These are phyloP conservation scores for Amblyornis subalaris DNA, from an alignment of 2,113 vertebrate genomes.

Conservation along the genomic window DNA sequence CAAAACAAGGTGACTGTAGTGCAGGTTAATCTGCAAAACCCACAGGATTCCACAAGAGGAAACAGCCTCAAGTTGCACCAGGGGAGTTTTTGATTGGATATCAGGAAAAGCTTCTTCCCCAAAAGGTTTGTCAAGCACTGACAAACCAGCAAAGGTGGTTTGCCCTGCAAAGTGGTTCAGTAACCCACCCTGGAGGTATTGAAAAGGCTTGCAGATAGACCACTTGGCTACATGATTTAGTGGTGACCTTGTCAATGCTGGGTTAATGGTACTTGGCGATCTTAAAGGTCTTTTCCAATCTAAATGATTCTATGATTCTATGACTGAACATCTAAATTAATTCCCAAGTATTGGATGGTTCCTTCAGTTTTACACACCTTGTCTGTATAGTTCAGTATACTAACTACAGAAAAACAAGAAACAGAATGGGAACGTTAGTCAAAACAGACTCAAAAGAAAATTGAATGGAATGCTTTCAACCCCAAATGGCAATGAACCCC, in stretches of 20 bases:
- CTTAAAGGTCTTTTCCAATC: not conserved
- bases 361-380: not conserved
- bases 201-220: not conserved
- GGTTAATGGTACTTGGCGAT: accelerated
- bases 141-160: too few species aligned
- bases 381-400: not conserved
- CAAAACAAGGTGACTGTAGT: not conserved
- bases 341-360: not conserved
- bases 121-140: not conserved
- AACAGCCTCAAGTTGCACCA: not conserved
- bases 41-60: not conserved
- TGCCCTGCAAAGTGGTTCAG: not conserved
- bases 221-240: not conserved
- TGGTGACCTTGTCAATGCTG: not conserved
- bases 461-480: not conserved
- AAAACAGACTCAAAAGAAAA: not conserved
- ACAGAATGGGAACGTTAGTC: not conserved
- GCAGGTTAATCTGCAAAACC: not conserved
- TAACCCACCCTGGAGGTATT: not conserved
- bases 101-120: not conserved
- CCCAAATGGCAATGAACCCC: not conserved
- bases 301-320: not conserved
- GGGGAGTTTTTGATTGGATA: not conserved
- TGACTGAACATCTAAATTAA: not conserved
- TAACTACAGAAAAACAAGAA: not conserved